phyloP scores from a whole-genome alignment of 1,140 invertebrate species.

The Listronotus oregonensis region DNA sequence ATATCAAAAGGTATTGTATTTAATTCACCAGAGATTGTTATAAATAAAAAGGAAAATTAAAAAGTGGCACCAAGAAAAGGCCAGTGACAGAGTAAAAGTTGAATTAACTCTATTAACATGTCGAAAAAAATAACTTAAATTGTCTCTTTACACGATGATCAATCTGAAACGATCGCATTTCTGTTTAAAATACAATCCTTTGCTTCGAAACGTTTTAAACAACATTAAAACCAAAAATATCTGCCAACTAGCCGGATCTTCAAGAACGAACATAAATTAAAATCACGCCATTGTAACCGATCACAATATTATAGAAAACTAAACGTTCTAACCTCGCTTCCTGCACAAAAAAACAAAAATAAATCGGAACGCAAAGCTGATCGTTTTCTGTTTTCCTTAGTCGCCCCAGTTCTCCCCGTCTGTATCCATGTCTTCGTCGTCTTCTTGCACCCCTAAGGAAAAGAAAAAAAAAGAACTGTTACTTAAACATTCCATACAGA shows the following conservation, averaged over 20 bases:
- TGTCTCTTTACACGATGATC: too few relatives aligned
- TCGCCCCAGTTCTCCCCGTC: slow-evolving; percentile 32
- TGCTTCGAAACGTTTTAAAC: not conserved
- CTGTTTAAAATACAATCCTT: too few relatives aligned
- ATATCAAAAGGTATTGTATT: slow-evolving; percentile 8
- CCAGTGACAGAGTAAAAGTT: not conserved
- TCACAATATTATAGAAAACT: slow-evolving; percentile 15
- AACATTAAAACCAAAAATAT: not conserved
- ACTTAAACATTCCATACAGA: too few relatives aligned
- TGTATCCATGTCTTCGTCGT: slow-evolving; percentile 27
- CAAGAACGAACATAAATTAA: not conserved
- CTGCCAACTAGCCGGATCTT: slow-evolving; percentile 8
- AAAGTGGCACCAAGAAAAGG: slow-evolving; percentile 1
- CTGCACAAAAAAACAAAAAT: slow-evolving; percentile 4
- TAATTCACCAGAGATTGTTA: not conserved
- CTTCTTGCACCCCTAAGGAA: not conserved
- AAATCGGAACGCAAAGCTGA: not conserved
- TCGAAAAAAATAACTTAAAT: too few relatives aligned
- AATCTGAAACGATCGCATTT: too few relatives aligned
- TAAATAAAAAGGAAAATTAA: not conserved
- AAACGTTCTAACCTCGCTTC: slow-evolving; percentile 10
- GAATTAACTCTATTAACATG: too few relatives aligned
- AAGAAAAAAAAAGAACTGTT: too few relatives aligned
- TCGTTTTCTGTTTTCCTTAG: slow-evolving; percentile 4
- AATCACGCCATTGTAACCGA: slow-evolving; percentile 8